phyloP scores from a whole-genome alignment of 2,797 vertebrate species.

The Macrochelys suwanniensis region DNA sequence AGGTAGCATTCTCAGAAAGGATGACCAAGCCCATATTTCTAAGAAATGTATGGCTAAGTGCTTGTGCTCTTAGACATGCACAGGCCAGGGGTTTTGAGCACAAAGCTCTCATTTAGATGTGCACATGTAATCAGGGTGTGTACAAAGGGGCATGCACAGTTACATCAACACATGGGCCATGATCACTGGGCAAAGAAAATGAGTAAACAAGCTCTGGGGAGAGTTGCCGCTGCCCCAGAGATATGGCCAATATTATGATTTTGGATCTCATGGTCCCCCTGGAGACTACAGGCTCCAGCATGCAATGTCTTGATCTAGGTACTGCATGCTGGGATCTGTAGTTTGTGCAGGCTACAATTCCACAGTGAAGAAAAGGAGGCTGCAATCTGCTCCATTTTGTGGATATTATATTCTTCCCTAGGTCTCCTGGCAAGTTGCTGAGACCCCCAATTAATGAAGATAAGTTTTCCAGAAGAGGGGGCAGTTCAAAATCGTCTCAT shows the following conservation, averaged over 20 bases:
- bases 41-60: background rate
- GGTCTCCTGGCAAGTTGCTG: background rate
- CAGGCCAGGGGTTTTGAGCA: background rate
- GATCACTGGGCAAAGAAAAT: background rate
- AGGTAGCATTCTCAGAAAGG: background rate
- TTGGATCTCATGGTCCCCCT: background rate
- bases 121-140: background rate
- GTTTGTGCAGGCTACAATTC: background rate
- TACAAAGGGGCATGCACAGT: background rate
- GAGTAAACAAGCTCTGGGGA: background rate
- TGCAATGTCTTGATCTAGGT: accelerated
- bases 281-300: accelerated
- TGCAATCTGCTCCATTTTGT: background rate
- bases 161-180: background rate
- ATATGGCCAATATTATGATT: accelerated
- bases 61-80: background rate
- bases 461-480: accelerated
- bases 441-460: background rate
- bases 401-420: background rate
- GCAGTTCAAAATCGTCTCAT: background rate
- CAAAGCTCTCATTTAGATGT: background rate
- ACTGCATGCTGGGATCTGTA: accelerated
- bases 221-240: background rate
- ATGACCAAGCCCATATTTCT: background rate
- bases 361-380: accelerated